A percentile compares a stretch with the other conserved stretches of the same genome.
These are phyloP conservation scores for Strix aluco DNA, from an alignment of 2,113 vertebrate genomes.

Conservation along the genomic window DNA sequence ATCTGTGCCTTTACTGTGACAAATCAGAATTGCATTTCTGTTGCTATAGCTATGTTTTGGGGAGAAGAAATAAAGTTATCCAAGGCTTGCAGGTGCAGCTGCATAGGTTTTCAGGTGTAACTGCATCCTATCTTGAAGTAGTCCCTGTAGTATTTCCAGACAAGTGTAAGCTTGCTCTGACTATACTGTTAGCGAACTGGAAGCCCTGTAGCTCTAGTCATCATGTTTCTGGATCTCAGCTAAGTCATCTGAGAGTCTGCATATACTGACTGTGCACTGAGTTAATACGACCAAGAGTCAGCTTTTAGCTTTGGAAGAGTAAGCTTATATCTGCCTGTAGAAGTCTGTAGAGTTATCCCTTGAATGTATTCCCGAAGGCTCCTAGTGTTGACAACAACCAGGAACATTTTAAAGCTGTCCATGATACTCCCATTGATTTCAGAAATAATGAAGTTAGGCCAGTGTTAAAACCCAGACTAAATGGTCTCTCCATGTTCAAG, in stretches of 20 bases:
- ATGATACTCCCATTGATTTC: not conserved
- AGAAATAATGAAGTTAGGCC: not conserved
- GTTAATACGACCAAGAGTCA: not conserved
- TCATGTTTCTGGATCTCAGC: conserved; percentile 15
- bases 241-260: not conserved
- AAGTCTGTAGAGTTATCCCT: not conserved
- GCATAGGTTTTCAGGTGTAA: not conserved
- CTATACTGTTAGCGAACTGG: not conserved
- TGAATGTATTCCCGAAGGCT: not conserved
- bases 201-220: conserved; percentile 28
- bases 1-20: not conserved
- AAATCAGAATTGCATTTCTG: not conserved
- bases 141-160: not conserved
- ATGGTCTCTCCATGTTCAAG: not conserved
- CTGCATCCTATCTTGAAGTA: not conserved
- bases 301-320: not conserved
- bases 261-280: not conserved
- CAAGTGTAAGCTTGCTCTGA: conserved; percentile 37
- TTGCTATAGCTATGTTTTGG: not conserved
- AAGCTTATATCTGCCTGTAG: not conserved
- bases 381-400: not conserved
- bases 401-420: not conserved
- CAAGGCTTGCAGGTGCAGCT: not conserved
- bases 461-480: not conserved
- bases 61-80: not conserved